Percentiles rank a stretch among this genome's conserved stretches.
These are phyloP conservation scores for Magallana nippona DNA, from an alignment of 2,888 invertebrate genomes.

Conservation along the genomic window DNA sequence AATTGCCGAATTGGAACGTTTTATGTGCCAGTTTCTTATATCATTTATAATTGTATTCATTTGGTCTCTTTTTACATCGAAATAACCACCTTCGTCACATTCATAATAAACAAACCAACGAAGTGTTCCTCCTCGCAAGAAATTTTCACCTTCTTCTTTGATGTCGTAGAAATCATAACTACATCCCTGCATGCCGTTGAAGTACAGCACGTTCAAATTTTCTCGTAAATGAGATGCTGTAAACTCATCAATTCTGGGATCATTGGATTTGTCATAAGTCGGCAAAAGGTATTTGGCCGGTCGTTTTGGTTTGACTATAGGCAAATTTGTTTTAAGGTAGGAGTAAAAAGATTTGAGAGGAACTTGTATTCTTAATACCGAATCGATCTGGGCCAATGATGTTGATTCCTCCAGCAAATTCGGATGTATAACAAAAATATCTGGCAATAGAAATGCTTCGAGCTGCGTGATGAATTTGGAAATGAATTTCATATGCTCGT, in stretches of 20 bases:
- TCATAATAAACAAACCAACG: conserved; percentile 62
- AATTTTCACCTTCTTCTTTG: conserved; percentile 56
- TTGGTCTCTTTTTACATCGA: conserved; percentile 58
- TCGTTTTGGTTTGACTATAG: too few species aligned
- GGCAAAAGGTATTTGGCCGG: conserved; percentile 48
- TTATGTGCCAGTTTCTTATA: conserved; percentile 24
- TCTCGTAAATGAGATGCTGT: conserved; percentile 50
- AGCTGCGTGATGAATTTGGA: conserved; percentile 18
- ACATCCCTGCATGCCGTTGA: conserved; percentile 19
- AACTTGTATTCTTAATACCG: neutral
- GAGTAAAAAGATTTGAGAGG: neutral
- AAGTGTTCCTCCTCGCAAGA: conserved; percentile 62
- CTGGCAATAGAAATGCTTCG: conserved; percentile 43
- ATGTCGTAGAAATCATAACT: conserved; percentile 50
- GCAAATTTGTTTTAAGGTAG: neutral
- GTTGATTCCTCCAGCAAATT: neutral
- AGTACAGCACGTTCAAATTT: conserved; percentile 54
- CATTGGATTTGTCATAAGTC: conserved; percentile 12
- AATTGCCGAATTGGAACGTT: conserved; percentile 31
- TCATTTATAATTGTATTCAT: conserved; percentile 39
- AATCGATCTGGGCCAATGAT: neutral
- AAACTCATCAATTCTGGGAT: conserved; percentile 34
- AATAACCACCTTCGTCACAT: conserved; percentile 39
- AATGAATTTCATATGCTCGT: conserved; percentile 23
- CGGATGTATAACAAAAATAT: conserved; percentile 25